Evolutionary conservation across 2,797 vertebrate genomes (phyloP).

Genomic region (Pangasius macronema): DNA sequence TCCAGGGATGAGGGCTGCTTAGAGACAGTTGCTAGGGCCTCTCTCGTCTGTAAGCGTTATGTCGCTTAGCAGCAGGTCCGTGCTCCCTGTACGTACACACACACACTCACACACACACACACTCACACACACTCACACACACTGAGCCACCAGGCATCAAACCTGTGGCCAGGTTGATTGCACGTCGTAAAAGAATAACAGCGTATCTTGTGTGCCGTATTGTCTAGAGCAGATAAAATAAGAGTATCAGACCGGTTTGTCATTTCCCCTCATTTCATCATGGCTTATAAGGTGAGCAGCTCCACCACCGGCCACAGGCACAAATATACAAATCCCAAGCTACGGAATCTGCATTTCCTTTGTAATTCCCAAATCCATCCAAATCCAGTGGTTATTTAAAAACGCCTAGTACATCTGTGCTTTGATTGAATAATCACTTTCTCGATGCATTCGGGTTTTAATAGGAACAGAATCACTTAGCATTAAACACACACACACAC

Average conservation of each 20-base stretch:
- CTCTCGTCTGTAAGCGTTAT: constrained; percentile 1
- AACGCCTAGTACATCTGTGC: background rate
- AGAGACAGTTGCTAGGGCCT: constrained; percentile 50
- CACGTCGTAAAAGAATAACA: constrained; percentile 5
- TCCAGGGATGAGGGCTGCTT: constrained; percentile 35
- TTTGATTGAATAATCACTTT: constrained; percentile 78
- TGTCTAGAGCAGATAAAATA: background rate
- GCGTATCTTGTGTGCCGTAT: background rate
- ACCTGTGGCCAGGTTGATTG: background rate
- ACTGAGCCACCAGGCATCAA: background rate
- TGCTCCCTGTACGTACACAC: background rate
- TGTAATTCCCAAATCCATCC: background rate
- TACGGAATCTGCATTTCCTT: constrained; percentile 66
- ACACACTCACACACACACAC: constrained; percentile 19
- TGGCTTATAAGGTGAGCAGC: constrained; percentile 4
- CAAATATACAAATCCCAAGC: constrained; percentile 64
- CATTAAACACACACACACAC: background rate
- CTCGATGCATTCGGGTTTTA: background rate
- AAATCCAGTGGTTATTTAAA: background rate
- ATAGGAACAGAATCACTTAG: background rate
- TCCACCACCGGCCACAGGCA: background rate
- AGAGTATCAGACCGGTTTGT: background rate
- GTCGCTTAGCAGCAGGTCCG: background rate
- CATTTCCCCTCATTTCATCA: background rate
- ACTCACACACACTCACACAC: background rate